Base-by-base conservation (phyloP, 2,797 vertebrate species). In the Peromyscus melanophrys region DNA sequence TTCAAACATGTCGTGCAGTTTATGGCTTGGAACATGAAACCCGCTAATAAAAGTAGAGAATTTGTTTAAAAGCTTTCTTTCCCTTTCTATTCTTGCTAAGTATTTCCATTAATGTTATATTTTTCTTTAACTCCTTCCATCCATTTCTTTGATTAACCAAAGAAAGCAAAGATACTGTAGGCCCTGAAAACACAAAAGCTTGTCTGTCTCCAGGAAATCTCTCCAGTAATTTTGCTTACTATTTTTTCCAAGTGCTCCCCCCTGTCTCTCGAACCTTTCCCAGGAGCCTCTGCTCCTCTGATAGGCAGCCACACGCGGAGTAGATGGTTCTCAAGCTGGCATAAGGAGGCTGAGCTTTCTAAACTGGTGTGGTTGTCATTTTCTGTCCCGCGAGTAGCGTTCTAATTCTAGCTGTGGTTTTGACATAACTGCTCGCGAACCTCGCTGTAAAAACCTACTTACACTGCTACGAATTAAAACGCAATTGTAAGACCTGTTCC, bases 191-290 rank as follows among this genome's bases (percentile, higher is more conserved):
- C 2, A 46, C 25, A 94, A 96, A 92, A 59, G 43, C 75, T 65
- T 94, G 89, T 78, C 34, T 86, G 21, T 92, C 77, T 73, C 86
- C 61, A 27, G 82, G 84, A 89, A 89, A 89, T 96, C 34, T 94
- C 92, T 75, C 81, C 88, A 49, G 76, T 57, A 21, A 59, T 76
- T 85, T 92, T 94, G 71, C 89, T 94, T 96, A 29, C 40, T 93
- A 31, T 78, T 27, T 73, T 80, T 80, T n/a, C 75, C 27, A 90
- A 76, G 57, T 89, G 90, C 85, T 37, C 78, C 67, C 46, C 29
- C 34, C 29, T 5, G 21, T 23, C 37, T 16, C 43, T 17, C 65
- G 86, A 46, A 17, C 4, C 0, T 90, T 10, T 89, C 46, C 55
- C 75, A 46, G 83, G 69, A 71, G n/a, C 17, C 77, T 12, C 34